phyloP scores from a whole-genome alignment of 2,113 vertebrate genomes.

The Ia io region DNA sequence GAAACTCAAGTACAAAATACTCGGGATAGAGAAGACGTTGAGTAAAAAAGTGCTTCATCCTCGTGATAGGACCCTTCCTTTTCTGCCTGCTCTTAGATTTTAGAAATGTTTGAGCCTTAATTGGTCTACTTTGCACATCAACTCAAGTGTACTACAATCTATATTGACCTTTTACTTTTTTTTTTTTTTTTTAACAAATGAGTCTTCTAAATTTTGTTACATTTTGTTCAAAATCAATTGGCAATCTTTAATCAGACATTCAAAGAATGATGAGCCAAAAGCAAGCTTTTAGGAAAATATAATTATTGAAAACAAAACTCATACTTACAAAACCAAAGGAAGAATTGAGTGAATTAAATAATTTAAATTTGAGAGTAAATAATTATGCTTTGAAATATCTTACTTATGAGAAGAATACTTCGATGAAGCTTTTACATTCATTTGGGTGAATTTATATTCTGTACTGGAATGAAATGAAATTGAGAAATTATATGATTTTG shows the following conservation, averaged over 20 bases:
- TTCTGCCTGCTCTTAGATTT: constrained; percentile 6
- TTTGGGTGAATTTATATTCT: constrained; percentile 20
- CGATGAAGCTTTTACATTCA: not conserved
- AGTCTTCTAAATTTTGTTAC: constrained; percentile 30
- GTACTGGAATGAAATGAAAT: not conserved
- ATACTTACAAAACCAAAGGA: not conserved
- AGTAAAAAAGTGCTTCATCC: not conserved
- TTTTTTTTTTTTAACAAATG: not conserved
- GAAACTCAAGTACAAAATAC: constrained; percentile 60
- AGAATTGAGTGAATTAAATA: not conserved
- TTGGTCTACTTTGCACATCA: not conserved
- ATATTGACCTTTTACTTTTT: not conserved
- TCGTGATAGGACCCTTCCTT: not conserved
- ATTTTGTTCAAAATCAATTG: constrained; percentile 31
- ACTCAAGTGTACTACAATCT: not conserved
- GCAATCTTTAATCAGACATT: constrained; percentile 33
- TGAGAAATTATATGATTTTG: not conserved
- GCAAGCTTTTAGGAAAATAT: constrained; percentile 20
- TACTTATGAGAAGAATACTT: not conserved
- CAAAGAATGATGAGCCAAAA: not conserved
- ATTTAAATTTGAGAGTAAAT: constrained; percentile 18
- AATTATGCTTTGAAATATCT: not conserved
- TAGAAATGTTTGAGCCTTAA: not conserved
- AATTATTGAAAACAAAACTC: constrained; percentile 36
- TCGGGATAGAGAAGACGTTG: constrained; percentile 12